phyloP scores from a whole-genome alignment of 2,113 vertebrate species.

The Acinonyx jubatus region DNA sequence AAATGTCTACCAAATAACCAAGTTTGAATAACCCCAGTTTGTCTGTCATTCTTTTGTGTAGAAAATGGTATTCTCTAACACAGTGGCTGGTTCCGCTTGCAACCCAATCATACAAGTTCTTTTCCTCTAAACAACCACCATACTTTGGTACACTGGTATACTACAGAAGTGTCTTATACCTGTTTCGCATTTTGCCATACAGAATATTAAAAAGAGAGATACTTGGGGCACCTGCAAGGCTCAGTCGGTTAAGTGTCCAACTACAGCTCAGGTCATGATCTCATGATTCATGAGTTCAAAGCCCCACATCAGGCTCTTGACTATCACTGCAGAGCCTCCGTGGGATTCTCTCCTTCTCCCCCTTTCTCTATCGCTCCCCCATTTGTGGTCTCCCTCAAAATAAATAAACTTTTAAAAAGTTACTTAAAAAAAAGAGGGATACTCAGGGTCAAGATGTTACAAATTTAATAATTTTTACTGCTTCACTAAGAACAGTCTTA shows the following conservation, averaged over 20 bases:
- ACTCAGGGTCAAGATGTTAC: not conserved
- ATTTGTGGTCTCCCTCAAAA: no score
- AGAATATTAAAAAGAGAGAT: not conserved
- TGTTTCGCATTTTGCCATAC: not conserved
- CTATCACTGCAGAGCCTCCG: no score
- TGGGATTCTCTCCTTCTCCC: no score
- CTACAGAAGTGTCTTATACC: not conserved
- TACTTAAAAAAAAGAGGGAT: not conserved
- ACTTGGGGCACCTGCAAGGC: not conserved
- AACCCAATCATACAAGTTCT: not conserved
- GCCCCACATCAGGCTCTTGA: no score
- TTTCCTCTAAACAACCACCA: not conserved
- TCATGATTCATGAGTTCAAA: no score
- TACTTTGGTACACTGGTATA: not conserved
- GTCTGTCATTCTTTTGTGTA: constrained; percentile 1
- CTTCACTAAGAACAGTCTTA: not conserved
- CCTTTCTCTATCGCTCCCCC: no score
- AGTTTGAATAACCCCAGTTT: not conserved
- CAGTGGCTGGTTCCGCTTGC: not conserved
- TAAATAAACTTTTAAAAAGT: no score
- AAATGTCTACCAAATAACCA: not conserved
- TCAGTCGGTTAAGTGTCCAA: no score
- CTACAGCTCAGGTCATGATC: no score
- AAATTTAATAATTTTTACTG: not conserved
- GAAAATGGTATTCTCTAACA: not conserved